A percentile compares a stretch with the other conserved stretches of the same genome.
phyloP scores from a whole-genome alignment of 2,113 vertebrate genomes.

The Pachyramphus minor region DNA sequence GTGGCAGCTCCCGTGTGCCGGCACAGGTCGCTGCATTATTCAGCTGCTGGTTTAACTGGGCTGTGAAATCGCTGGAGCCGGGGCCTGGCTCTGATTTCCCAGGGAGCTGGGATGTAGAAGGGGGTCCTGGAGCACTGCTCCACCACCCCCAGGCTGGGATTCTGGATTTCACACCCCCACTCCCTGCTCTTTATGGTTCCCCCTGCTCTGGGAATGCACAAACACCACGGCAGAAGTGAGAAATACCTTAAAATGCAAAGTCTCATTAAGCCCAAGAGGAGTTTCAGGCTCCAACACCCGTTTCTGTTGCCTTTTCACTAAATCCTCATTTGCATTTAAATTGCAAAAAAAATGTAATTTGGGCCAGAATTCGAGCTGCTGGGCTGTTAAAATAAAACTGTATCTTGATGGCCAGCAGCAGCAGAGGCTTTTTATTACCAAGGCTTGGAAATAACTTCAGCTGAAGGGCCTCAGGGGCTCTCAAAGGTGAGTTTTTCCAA shows the following conservation, averaged over 20 bases:
- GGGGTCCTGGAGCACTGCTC: background rate
- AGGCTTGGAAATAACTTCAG: background rate
- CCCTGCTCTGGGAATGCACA: background rate
- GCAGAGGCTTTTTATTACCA: background rate
- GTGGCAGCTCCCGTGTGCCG: background rate
- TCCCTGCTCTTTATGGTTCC: fast-evolving
- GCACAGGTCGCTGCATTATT: background rate
- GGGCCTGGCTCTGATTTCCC: background rate
- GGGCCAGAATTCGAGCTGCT: background rate
- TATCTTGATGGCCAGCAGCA: background rate
- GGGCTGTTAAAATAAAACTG: background rate
- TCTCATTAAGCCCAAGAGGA: background rate
- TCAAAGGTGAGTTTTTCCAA: background rate
- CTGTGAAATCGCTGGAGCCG: background rate
- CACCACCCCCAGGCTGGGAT: background rate
- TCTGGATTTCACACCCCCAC: background rate
- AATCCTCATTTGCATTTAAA: constrained; percentile 48
- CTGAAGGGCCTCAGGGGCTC: background rate
- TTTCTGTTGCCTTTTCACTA: background rate
- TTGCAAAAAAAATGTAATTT: background rate
- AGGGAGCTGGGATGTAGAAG: background rate
- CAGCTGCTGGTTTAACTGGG: background rate
- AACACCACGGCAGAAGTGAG: background rate
- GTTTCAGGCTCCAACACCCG: background rate
- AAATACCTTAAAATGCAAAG: background rate